Conservation (phyloP, 2,113 vertebrate species). For the Callospermophilus lateralis region DNA sequence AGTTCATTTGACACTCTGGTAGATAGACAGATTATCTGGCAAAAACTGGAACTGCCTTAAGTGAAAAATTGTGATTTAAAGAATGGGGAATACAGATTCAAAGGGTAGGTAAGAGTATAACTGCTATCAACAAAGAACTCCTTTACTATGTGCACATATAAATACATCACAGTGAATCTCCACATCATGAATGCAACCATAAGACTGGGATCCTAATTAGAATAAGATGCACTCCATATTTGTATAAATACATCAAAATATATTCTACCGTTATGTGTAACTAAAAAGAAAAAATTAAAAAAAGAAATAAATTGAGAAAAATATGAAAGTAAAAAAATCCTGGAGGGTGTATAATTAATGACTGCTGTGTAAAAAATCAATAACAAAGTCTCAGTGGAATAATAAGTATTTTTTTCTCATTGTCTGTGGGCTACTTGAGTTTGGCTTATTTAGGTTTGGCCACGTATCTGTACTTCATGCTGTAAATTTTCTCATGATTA, state of each 20-base stretch:
- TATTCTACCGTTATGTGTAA: no score
- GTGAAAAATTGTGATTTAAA: neutral
- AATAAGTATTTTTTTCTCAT: neutral
- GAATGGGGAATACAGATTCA: neutral
- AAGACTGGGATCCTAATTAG: no score
- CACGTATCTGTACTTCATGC: neutral
- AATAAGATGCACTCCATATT: no score
- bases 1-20: neutral
- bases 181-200: no score
- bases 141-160: no score
- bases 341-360: neutral
- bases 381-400: neutral
- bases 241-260: no score
- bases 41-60: neutral
- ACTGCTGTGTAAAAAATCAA: neutral
- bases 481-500: no score
- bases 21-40: neutral
- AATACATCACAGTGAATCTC: no score
- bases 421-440: neutral
- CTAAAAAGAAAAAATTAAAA: no score
- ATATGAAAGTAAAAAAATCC: no score
- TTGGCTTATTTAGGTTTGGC: neutral
- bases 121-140: neutral
- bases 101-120: neutral
- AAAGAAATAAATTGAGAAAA: no score